Base-by-base conservation (phyloP, 2,888 invertebrate species). In the Oligia fasciuncula region DNA sequence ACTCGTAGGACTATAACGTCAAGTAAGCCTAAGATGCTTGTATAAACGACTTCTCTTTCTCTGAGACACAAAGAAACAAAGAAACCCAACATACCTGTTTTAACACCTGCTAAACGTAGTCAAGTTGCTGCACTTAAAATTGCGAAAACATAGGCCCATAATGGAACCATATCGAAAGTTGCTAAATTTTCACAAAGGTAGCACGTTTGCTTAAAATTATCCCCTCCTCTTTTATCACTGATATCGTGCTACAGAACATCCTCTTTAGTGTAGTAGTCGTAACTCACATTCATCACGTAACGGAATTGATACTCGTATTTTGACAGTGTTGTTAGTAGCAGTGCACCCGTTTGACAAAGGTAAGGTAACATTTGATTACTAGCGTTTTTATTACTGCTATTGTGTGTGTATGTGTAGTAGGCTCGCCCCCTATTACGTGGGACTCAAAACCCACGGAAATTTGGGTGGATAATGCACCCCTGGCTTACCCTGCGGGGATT, bases 291-390 rank as follows among this genome's bases (percentile, higher is more conserved):
- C 8, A 73, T 68, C 72, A 78, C 51, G 29, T 76, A 79, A 79
- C 35, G 75, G 70, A 43, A 83, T 66, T 69, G 49, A 77, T 76
- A 71, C 46, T 13, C 17, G 71, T 73, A 66, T 83, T 86, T 79
- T 86, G 83, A 83, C 68, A 70, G 73, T 66, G 81, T 63, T 70
- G 77, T n/a, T 62, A 23, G 54, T 23, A 57, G 23, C 81, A 65
- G 77, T 66, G 46, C 4, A 54, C 54, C 40, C 11, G 46, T 43
- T 29, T 65, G 62, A 11, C 23, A 57, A 23, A 57, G 46, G 14
- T 60, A 60, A 72, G 68, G 74, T 65, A 65, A 54, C 4, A 60
- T 72, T 77, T 67, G 35, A 63, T 40, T 14, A 13, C 0, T 46
- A 8, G n/a, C 9, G 2, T 60, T 75, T 62, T 46, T 57, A 8